phyloP scores from a whole-genome alignment of 2,888 invertebrate genomes.

The Drosophila neotestacea region DNA sequence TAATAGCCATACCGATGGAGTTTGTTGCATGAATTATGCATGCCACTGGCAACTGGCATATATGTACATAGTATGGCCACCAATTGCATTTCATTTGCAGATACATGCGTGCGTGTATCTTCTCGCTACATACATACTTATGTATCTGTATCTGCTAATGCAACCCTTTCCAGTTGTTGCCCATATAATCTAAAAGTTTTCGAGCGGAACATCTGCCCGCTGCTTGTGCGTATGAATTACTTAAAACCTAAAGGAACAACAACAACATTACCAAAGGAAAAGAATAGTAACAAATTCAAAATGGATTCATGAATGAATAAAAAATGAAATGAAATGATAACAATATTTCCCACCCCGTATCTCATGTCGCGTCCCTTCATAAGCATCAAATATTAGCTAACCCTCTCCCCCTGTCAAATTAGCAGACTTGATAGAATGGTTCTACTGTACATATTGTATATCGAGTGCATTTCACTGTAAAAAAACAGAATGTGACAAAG shows the following conservation, averaged over 20 bases:
- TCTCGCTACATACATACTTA: constrained; percentile 9
- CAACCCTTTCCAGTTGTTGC: constrained; percentile 38
- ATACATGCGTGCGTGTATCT: constrained; percentile 30
- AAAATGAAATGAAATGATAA: constrained; percentile 70
- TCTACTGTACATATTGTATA: constrained; percentile 18
- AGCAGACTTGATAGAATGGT: constrained; percentile 25
- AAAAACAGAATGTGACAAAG: constrained; percentile 9
- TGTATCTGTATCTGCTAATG: constrained; percentile 11
- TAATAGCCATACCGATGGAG: constrained; percentile 34
- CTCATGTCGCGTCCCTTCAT: constrained; percentile 34
- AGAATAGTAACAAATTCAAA: constrained; percentile 60
- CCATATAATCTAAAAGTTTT: constrained; percentile 34
- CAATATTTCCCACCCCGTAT: constrained; percentile 35
- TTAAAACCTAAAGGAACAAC: constrained; percentile 33
- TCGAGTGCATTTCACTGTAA: constrained; percentile 39
- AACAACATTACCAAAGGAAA: constrained; percentile 13
- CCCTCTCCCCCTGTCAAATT: constrained; percentile 56
- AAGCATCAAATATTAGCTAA: constrained; percentile 62
- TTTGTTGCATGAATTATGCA: constrained; percentile 65
- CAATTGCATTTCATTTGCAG: constrained; percentile 67
- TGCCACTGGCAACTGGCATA: constrained; percentile 36
- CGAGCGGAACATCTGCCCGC: constrained; percentile 68
- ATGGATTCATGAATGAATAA: constrained; percentile 54
- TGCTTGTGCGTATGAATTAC: constrained; percentile 65
- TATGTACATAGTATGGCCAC: constrained; percentile 28